phyloP scores from a whole-genome alignment of 2,888 invertebrate genomes.

The Hemistola chrysoprasaria region DNA sequence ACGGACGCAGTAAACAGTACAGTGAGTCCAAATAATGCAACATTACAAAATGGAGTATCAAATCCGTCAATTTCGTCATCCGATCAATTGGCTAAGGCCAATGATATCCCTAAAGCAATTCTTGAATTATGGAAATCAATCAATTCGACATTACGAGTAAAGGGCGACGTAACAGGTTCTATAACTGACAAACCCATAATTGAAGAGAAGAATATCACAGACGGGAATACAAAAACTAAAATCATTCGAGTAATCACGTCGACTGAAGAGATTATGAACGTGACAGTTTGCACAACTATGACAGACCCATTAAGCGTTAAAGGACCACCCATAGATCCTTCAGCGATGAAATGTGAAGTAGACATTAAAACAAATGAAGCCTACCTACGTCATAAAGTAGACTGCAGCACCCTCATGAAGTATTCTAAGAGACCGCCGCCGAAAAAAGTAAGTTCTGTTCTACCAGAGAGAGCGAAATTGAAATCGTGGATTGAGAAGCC shows the following conservation, averaged over 20 bases:
- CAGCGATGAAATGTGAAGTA: constrained; percentile 56
- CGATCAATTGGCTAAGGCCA: too few relatives aligned
- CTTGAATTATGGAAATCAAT: too few relatives aligned
- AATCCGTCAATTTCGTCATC: too few relatives aligned
- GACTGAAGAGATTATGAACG: constrained; percentile 8
- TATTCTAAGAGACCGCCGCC: constrained; percentile 62
- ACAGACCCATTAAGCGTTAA: constrained; percentile 55
- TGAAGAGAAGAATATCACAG: not conserved
- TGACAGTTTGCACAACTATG: constrained; percentile 5
- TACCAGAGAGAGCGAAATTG: constrained; percentile 54
- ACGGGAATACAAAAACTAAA: constrained; percentile 13
- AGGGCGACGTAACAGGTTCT: too few relatives aligned
- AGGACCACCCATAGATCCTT: constrained; percentile 48
- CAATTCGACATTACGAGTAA: too few relatives aligned
- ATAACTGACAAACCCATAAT: not conserved
- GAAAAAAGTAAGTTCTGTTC: constrained; percentile 31
- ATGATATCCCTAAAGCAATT: too few relatives aligned
- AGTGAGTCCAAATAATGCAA: too few relatives aligned
- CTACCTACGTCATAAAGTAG: constrained; percentile 48
- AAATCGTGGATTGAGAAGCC: constrained; percentile 63
- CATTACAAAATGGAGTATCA: too few relatives aligned
- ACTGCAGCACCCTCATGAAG: constrained; percentile 54
- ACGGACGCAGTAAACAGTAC: not conserved
- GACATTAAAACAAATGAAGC: constrained; percentile 54
- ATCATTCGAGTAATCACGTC: constrained; percentile 3